phyloP scores from a whole-genome alignment of 2,113 vertebrate genomes.

The Sylvia atricapilla region DNA sequence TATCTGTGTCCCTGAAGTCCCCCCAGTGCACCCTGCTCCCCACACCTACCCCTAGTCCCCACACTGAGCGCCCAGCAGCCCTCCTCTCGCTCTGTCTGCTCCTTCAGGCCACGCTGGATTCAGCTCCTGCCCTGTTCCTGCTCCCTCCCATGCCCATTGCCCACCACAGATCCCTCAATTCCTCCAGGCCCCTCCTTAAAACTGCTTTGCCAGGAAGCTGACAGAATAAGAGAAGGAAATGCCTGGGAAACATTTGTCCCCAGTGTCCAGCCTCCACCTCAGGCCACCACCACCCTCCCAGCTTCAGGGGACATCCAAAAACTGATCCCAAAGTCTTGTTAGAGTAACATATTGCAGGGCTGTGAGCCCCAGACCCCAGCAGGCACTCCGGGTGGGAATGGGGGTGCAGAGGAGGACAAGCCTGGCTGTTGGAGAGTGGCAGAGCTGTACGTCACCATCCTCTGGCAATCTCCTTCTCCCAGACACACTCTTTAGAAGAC shows the following conservation, averaged over 20 bases:
- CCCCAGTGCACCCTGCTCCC: background rate
- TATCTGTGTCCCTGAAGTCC: accelerated
- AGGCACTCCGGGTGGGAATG: background rate
- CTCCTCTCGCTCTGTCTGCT: accelerated
- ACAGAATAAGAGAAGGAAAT: background rate
- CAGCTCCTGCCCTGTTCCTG: background rate
- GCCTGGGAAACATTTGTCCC: accelerated
- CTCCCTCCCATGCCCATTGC: accelerated
- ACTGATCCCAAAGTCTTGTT: accelerated
- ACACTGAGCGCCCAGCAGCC: background rate
- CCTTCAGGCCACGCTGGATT: background rate
- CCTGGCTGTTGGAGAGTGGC: background rate
- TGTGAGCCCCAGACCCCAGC: background rate
- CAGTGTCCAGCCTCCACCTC: accelerated
- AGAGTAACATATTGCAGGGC: background rate
- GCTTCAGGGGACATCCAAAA: background rate
- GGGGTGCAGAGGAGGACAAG: background rate
- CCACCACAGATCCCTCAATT: accelerated
- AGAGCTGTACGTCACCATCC: background rate
- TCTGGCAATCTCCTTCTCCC: background rate
- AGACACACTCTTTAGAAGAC: background rate
- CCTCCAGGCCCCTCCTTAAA: background rate
- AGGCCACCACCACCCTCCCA: background rate
- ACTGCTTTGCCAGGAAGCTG: background rate
- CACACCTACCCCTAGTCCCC: accelerated